A percentile compares a stretch with the other conserved stretches of the same genome.
phyloP scores from a whole-genome alignment of 2,113 vertebrate species.

The Murina feae region DNA sequence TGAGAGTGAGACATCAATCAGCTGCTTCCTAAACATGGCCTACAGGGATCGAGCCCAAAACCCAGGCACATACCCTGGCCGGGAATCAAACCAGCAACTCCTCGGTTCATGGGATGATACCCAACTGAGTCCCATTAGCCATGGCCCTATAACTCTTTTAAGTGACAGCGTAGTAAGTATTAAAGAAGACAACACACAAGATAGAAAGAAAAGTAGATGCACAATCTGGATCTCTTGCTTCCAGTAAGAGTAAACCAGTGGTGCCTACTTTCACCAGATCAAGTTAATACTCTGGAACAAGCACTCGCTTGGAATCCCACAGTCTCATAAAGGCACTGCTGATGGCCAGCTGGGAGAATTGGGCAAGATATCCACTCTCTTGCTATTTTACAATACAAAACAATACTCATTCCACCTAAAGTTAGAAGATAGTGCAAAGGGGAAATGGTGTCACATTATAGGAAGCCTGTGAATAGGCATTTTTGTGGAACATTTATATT shows the following conservation, averaged over 20 bases:
- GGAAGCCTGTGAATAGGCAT: not conserved
- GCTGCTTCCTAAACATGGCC: not conserved
- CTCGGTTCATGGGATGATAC: not conserved
- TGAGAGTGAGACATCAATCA: not conserved
- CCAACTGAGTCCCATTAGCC: not conserved
- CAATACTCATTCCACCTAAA: not conserved
- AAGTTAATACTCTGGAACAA: not conserved
- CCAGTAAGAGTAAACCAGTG: not conserved
- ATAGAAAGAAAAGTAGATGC: not conserved
- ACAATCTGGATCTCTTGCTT: not conserved
- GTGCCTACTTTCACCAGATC: not conserved
- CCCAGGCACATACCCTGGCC: not conserved
- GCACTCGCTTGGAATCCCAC: not conserved
- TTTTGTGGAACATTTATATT: constrained; percentile 3
- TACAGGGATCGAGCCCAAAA: not conserved
- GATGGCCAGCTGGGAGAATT: not conserved
- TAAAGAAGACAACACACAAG: not conserved
- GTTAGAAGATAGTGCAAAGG: not conserved
- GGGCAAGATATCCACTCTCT: not conserved
- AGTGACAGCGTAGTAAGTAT: not conserved
- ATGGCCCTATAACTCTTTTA: not conserved
- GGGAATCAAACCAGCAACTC: not conserved
- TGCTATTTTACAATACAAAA: not conserved
- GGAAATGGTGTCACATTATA: not conserved
- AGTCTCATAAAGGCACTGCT: not conserved